phyloP scores from a whole-genome alignment of 2,797 vertebrate species.

The Somateria mollissima region DNA sequence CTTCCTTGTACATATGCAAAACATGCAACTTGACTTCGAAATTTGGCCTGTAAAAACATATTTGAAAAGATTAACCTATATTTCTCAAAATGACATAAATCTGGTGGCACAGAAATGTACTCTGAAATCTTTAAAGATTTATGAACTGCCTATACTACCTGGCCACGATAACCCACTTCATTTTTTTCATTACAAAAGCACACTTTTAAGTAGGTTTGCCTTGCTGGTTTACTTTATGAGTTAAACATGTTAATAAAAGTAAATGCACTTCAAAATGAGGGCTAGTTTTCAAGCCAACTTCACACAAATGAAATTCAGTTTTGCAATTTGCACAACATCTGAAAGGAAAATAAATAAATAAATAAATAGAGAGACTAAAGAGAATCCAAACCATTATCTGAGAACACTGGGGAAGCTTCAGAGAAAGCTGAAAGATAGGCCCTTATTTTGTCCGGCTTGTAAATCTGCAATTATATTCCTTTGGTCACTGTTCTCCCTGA shows the following conservation, averaged over 20 bases:
- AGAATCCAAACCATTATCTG: background rate
- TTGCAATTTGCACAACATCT: background rate
- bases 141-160: background rate
- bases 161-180: background rate
- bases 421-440: background rate
- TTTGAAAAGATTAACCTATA: background rate
- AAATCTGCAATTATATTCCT: background rate
- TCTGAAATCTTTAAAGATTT: background rate
- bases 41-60: background rate
- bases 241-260: fast-evolving
- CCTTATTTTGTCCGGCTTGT: background rate
- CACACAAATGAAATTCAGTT: background rate
- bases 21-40: background rate
- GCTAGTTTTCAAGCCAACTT: background rate
- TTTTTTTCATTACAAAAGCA: background rate
- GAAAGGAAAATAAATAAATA: background rate
- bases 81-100: background rate
- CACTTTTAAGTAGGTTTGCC: background rate
- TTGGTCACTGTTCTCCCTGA: background rate
- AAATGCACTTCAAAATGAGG: background rate
- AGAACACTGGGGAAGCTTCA: background rate
- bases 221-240: background rate
- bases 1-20: background rate
- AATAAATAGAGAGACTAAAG: background rate
- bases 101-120: background rate